phyloP scores from a whole-genome alignment of 2,888 invertebrate genomes.

The Ethmia dodecea region DNA sequence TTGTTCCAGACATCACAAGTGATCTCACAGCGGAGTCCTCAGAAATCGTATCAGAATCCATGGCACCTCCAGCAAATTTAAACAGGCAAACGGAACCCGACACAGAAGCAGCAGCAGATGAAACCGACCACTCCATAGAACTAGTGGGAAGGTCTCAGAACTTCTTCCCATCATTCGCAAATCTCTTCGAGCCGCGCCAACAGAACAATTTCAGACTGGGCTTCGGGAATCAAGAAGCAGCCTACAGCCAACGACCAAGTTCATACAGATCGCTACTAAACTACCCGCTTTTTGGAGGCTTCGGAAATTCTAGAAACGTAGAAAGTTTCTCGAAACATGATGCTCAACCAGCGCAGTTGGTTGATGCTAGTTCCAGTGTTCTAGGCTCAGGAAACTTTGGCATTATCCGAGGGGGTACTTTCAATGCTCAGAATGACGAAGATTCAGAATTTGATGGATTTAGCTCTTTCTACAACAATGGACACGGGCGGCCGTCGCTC shows the following conservation, averaged over 20 bases:
- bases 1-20: slow-evolving; percentile 17
- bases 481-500: slow-evolving; percentile 83
- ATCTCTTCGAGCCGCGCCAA: slow-evolving; percentile 77
- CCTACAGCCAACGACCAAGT: slow-evolving; percentile 78
- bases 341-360: slow-evolving; percentile 51
- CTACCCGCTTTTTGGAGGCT: slow-evolving; percentile 60
- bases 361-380: slow-evolving; percentile 79
- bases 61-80: slow-evolving; percentile 46
- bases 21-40: slow-evolving; percentile 67
- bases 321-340: slow-evolving; percentile 59
- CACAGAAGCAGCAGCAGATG: slow-evolving; percentile 41
- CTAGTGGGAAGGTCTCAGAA: slow-evolving; percentile 79
- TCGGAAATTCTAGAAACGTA: slow-evolving; percentile 53
- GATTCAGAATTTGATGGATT: slow-evolving; percentile 78
- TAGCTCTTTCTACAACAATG: slow-evolving; percentile 81
- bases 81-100: slow-evolving; percentile 26
- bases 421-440: slow-evolving; percentile 86
- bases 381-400: slow-evolving; percentile 92
- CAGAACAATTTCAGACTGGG: slow-evolving; percentile 78
- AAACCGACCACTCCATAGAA: slow-evolving; percentile 72
- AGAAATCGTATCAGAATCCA: slow-evolving; percentile 63
- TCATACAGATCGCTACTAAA: slow-evolving; percentile 66
- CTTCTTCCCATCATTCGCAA: slow-evolving; percentile 88
- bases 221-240: slow-evolving; percentile 77
- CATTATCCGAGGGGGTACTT: slow-evolving; percentile 91